These are phyloP conservation scores for Falco columbarius DNA, from an alignment of 2,797 vertebrate genomes.

Conservation along the genomic window DNA sequence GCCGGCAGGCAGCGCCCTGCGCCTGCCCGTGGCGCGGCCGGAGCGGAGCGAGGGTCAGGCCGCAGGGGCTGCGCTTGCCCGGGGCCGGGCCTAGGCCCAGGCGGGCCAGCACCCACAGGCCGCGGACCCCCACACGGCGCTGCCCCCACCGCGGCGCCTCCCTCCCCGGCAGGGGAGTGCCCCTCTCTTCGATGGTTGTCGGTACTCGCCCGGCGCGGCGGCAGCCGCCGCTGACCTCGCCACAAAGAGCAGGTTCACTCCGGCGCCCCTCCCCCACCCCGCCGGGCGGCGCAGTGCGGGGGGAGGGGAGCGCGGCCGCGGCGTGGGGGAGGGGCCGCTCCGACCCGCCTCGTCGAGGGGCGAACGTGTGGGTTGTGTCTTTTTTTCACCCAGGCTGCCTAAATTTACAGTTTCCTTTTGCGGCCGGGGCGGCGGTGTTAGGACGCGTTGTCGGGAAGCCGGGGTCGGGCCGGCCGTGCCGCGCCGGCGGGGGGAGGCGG, in stretches of 20 bases:
- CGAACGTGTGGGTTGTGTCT: neutral
- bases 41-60: too few species aligned
- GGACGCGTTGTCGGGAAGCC: neutral
- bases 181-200: slow-evolving; percentile 75
- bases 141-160: too few species aligned
- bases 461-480: neutral
- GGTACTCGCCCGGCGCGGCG: slow-evolving; percentile 81
- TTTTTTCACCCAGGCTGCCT: neutral
- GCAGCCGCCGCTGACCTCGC: slow-evolving; percentile 86
- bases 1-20: too few species aligned
- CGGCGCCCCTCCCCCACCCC: slow-evolving; percentile 81
- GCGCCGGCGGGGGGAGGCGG: too few species aligned
- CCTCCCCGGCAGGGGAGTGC: slow-evolving; percentile 43
- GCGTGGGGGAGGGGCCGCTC: neutral
- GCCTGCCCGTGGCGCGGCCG: neutral
- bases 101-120: neutral
- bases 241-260: slow-evolving; percentile 90
- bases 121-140: too few species aligned
- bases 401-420: slow-evolving; percentile 52
- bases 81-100: too few species aligned
- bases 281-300: neutral
- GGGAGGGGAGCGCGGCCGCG: neutral
- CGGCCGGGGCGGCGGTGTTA: slow-evolving; percentile 22
- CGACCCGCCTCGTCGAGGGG: slow-evolving; percentile 26
- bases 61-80: fast-evolving